Evolutionary conservation across 2,888 invertebrate species (phyloP).

Genomic region (Aphidoletes aphidimyza): DNA sequence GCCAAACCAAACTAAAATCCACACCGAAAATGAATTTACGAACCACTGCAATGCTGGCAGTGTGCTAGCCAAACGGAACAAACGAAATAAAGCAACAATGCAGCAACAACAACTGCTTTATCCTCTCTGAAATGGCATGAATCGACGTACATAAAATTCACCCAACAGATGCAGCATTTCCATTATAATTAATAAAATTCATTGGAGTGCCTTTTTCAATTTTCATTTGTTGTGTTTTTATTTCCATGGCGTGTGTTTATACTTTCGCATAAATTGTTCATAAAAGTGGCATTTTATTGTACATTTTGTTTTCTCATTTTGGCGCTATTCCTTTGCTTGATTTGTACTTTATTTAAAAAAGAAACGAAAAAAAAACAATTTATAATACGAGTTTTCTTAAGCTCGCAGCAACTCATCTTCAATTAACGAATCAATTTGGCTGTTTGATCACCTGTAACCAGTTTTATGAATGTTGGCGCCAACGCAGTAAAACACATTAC

Average conservation of each 20-base stretch:
- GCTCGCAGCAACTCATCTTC: not conserved
- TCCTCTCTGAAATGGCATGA: not conserved
- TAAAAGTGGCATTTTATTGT: not conserved
- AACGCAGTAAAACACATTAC: not conserved
- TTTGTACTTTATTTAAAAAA: no score
- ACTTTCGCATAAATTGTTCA: not conserved
- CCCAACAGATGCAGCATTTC: not conserved
- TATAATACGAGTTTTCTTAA: no score
- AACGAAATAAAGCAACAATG: not conserved
- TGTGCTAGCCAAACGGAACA: not conserved
- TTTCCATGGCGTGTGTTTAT: not conserved
- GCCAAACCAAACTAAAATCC: not conserved
- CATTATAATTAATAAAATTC: conserved; percentile 21
- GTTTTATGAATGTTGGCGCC: conserved; percentile 4
- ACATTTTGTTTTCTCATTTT: no score
- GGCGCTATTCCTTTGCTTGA: no score
- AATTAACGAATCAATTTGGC: conserved; percentile 4
- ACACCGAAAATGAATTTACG: not conserved
- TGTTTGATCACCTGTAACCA: not conserved
- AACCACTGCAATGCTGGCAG: conserved; percentile 22
- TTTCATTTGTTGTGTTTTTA: not conserved
- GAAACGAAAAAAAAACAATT: no score
- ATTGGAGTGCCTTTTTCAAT: conserved; percentile 18
- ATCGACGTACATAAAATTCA: not conserved
- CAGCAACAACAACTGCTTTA: not conserved